A percentile compares a stretch with the other conserved stretches of the same genome.
Evolutionary conservation across 2,888 invertebrate species (phyloP).

Genomic region (Danaus chrysippus): DNA sequence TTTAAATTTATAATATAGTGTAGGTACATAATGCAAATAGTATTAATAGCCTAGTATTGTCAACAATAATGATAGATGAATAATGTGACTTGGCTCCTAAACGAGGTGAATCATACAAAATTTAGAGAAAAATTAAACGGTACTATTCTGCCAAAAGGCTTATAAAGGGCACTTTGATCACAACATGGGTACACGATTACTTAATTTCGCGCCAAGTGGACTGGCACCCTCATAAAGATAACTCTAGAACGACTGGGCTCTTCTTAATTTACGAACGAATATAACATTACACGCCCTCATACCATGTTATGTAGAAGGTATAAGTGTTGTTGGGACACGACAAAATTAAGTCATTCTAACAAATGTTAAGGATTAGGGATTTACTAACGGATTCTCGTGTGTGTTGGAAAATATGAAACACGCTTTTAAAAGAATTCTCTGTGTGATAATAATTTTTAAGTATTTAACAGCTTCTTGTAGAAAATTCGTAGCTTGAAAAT

Average conservation of each 20-base stretch:
- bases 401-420: not conserved
- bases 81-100: not conserved
- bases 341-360: slow-evolving; percentile 6
- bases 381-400: slow-evolving; percentile 2
- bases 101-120: not conserved
- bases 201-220: slow-evolving; percentile 68
- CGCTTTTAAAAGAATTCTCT: not conserved
- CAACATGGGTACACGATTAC: slow-evolving; percentile 50
- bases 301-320: slow-evolving; percentile 27
- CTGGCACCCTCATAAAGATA: slow-evolving; percentile 70
- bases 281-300: slow-evolving; percentile 39
- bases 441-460: no score
- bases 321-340: slow-evolving; percentile 16
- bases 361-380: slow-evolving; percentile 4
- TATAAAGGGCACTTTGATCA: slow-evolving; percentile 20
- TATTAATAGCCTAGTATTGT: no score
- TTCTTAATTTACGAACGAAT: slow-evolving; percentile 66
- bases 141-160: slow-evolving; percentile 22
- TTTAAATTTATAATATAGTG: no score
- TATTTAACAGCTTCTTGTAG: no score
- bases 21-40: no score
- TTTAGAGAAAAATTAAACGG: not conserved
- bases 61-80: not conserved
- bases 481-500: no score
- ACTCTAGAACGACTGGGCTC: slow-evolving; percentile 59